Evolutionary conservation across 2,888 invertebrate species (phyloP).

Genomic region (Busseola fusca): DNA sequence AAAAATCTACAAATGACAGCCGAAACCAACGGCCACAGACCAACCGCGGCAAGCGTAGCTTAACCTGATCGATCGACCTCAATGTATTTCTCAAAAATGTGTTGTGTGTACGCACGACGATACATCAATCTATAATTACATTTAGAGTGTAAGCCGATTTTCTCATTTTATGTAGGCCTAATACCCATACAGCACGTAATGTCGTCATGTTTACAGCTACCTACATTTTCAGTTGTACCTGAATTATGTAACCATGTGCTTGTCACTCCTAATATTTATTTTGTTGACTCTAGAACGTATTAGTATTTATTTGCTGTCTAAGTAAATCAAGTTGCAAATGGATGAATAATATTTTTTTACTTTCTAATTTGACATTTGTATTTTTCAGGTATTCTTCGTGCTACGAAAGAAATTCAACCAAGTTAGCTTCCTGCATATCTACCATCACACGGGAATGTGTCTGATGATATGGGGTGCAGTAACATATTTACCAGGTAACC

Average conservation of each 20-base stretch:
- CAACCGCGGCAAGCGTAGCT: too few species aligned
- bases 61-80: too few species aligned
- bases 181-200: too few species aligned
- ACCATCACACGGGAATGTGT: constrained; percentile 95
- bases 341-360: not conserved
- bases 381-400: constrained; percentile 91
- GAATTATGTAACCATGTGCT: not conserved
- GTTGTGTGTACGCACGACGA: not conserved
- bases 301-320: not conserved
- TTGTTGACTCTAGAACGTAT: not conserved
- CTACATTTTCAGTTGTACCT: not conserved
- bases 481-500: constrained; percentile 53
- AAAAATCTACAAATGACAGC: too few species aligned
- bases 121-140: not conserved
- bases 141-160: not conserved
- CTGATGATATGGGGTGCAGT: constrained; percentile 66
- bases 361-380: not conserved
- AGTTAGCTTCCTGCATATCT: constrained; percentile 92
- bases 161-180: not conserved
- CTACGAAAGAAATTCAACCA: constrained; percentile 92
- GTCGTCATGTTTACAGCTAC: too few species aligned
- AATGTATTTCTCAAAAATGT: not conserved
- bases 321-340: not conserved
- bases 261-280: too few species aligned
- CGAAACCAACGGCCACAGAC: too few species aligned